Evolutionary conservation across 2,113 vertebrate species (phyloP), one percentile per base, ranked within the genome.

Genomic region (Actinemys pallida): DNA sequence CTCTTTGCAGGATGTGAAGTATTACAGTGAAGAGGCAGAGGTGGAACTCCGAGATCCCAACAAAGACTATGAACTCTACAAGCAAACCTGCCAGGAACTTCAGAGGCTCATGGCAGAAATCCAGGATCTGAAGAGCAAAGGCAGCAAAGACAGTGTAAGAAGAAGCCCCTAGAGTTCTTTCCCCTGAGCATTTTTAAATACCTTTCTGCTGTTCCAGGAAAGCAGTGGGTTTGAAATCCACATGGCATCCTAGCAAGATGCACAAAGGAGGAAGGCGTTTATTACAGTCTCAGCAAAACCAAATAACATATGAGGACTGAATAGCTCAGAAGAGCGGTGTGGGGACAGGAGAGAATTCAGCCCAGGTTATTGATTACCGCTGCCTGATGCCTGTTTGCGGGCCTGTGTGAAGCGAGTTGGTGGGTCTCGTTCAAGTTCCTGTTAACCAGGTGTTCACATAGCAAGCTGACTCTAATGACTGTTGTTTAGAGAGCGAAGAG

Each of bases 81-180:
- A 99, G 89, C 98, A 99, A 88, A 99, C 99, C 0, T 99, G 99
- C 97, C 99, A 99, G 88, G 98, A 98, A 93, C 97, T 99, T 24
- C 99, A 99, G 92, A 98, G 97, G 11, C 98, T 99, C 49, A 99
- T 99, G 99, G 98, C 98, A 1, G 99, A 99, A 96, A 99, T 99
- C 96, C 99, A 99, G 97, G 99, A 99, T 83, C 98, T 99, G 85
- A 99, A 99, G 98, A 99, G 98, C 93, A 97, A 96, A 47, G 99
- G 99, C 54, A 98, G 98, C 96, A 99, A 99, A 94, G 99, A 99
- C 9, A 98, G 98, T 2, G 99, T 99, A 94, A 99, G 99, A 65
- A 93, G 2, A 25, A 39, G 49, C 11, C 3, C 69, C 0, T 24
- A 14, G 0, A 7, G 29, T 47, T 17, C n/a, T 69, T 20, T 25